phyloP scores from a whole-genome alignment of 2,113 vertebrate species.

The Eleginops maclovinus region DNA sequence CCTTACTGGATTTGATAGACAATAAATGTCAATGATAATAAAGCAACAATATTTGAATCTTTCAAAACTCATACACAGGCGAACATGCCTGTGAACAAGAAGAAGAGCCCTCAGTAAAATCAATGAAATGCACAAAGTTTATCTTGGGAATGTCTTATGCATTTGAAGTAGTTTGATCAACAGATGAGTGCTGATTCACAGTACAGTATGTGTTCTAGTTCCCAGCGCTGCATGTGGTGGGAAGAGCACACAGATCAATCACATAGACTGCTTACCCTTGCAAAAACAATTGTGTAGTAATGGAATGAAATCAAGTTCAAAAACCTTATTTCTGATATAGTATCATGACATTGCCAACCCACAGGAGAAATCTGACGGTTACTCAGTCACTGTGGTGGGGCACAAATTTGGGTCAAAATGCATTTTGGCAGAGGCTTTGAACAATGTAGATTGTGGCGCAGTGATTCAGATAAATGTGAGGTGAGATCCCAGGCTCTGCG shows the following conservation, averaged over 20 bases:
- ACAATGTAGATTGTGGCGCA: conserved; percentile 4
- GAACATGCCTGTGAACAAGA: conserved; percentile 27
- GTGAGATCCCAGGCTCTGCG: conserved; percentile 23
- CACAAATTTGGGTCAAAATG: conserved; percentile 42
- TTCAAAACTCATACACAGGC: conserved; percentile 27
- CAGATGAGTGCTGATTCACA: conserved; percentile 39
- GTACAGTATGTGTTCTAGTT: conserved; percentile 27
- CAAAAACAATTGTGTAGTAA: neutral
- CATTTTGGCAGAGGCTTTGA: conserved; percentile 26
- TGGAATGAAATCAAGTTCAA: neutral
- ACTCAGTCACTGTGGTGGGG: conserved; percentile 5
- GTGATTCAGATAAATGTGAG: conserved; percentile 32
- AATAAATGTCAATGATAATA: conserved; percentile 55
- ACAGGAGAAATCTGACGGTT: conserved; percentile 16
- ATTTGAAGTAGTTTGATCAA: conserved; percentile 20
- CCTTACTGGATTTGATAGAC: conserved; percentile 12
- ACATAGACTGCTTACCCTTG: conserved; percentile 3
- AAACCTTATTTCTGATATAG: conserved; percentile 3
- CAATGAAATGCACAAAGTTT: neutral
- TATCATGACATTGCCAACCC: conserved; percentile 33
- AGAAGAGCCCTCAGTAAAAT: conserved; percentile 14
- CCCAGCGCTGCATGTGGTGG: conserved; percentile 19
- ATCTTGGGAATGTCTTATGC: neutral
- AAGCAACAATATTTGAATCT: conserved; percentile 34
- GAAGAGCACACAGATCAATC: conserved; percentile 43